Base-by-base conservation (phyloP, 2,113 vertebrate genomes). In the Lynx canadensis region DNA sequence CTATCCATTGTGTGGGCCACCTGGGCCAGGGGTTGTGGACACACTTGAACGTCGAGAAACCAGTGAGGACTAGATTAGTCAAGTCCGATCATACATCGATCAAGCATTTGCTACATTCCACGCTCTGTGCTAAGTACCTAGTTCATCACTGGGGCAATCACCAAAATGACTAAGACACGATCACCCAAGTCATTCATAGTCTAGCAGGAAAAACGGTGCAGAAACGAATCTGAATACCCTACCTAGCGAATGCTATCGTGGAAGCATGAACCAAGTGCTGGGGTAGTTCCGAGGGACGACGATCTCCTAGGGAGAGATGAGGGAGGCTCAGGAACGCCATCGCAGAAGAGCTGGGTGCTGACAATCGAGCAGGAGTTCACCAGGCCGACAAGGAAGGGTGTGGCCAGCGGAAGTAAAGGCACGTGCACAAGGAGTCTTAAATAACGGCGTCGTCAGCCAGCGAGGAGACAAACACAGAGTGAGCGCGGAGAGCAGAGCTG, bases 231-330 rank as follows among this genome's bases (percentile, higher is more conserved):
- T 60, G 33, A 48, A 7, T 23, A n/a, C 79, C 41, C 52, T 69
- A 3, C 15, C 12, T 0, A 13, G 31, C 3, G 2, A 3, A 2
- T 16, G 21, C 15, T 25, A 0, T 23, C 41, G 7, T 0, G 7
- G 48, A 63, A 38, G 16, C 41, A 29, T 0, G 36, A 52, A 21
- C 21, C 33, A 31, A 74, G 29, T 0, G 0, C 66, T 4, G 15
- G 38, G n/a, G 23, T 9, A 9, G 31, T 60, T 27, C 84, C 41
- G 25, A 13, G 27, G 45, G 69, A 55, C 48, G 16, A 4, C 23
- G 5, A 14, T 21, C 60, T n/a, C 31, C 52, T 19, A 25, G 25
- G 63, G 45, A 29, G 65, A 63, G 29, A 10, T 6, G 83, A 52
- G 21, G 23, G n/a, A 23, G 16, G 23, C 16, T 66, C 21, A 3